A percentile compares a stretch with the other conserved stretches of the same genome.
phyloP scores from a whole-genome alignment of 1,140 invertebrate species.

The Ceratina japonica region DNA sequence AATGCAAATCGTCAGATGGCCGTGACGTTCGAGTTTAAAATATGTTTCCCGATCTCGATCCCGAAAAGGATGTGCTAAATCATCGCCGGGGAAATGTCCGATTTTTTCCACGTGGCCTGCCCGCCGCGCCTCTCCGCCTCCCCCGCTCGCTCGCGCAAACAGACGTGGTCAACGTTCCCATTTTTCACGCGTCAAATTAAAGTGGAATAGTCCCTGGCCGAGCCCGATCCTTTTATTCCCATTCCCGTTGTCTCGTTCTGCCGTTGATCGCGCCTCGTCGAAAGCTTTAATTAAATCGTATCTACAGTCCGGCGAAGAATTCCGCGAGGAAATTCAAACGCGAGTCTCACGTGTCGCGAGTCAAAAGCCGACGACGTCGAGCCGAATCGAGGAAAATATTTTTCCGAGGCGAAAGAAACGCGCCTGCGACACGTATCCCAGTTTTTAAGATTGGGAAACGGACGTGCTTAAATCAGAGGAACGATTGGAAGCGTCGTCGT shows the following conservation, averaged over 20 bases:
- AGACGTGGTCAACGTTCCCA: constrained; percentile 20
- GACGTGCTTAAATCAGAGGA: constrained; percentile 29
- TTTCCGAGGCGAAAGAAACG: not conserved
- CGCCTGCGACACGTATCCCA: constrained; percentile 6
- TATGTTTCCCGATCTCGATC: constrained; percentile 47
- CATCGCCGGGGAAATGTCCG: constrained; percentile 36
- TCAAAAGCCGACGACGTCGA: not conserved
- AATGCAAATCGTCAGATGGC: constrained; percentile 40
- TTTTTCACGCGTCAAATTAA: constrained; percentile 39
- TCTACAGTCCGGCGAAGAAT: not conserved
- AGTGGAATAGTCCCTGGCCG: not conserved
- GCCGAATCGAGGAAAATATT: not conserved
- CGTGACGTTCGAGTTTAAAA: constrained; percentile 37
- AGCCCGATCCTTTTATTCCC: not conserved
- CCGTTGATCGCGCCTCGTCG: not conserved
- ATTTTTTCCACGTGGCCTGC: constrained; percentile 34
- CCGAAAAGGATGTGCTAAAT: constrained; percentile 43
- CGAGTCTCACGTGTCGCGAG: no score
- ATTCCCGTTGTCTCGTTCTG: not conserved
- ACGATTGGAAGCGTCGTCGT: constrained; percentile 13
- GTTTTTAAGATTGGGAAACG: constrained; percentile 36
- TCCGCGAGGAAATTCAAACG: not conserved
- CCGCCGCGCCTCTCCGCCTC: not conserved
- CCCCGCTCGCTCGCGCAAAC: constrained; percentile 8
- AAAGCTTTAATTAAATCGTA: not conserved